Evolutionary conservation across 92 coral and sea anemone species (phyloP).

Genomic region (Epizoanthus rinbou): DNA sequence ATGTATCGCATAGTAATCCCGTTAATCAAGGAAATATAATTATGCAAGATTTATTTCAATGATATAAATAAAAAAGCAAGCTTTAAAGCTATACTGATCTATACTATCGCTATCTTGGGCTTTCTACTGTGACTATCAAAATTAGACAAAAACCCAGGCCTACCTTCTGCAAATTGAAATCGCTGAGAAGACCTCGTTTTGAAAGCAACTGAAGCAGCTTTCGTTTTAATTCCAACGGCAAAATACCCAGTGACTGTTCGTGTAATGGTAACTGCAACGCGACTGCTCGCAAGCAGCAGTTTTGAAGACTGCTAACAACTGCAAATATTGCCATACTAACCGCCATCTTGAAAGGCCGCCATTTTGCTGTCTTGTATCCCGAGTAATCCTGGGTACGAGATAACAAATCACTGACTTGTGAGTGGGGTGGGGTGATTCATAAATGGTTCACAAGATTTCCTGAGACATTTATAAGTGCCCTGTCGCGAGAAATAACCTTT

Average conservation of each 20-base stretch:
- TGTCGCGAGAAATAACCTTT: too few relatives aligned
- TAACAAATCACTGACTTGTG: background rate
- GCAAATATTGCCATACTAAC: slow-evolving; percentile 48
- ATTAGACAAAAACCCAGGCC: background rate
- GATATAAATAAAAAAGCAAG: too few relatives aligned
- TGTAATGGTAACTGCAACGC: slow-evolving; percentile 75
- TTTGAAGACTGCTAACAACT: slow-evolving; percentile 73
- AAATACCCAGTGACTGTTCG: slow-evolving; percentile 60
- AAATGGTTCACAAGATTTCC: too few relatives aligned
- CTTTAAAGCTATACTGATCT: too few relatives aligned
- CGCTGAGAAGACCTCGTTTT: slow-evolving; percentile 87
- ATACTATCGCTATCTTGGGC: too few relatives aligned
- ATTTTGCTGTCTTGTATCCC: slow-evolving; percentile 9
- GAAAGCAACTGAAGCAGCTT: slow-evolving; percentile 77
- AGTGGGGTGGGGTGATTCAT: background rate
- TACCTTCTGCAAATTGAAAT: slow-evolving; percentile 74
- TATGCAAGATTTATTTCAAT: too few relatives aligned
- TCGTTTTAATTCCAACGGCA: slow-evolving; percentile 81
- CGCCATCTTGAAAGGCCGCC: slow-evolving; percentile 73
- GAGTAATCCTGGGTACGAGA: slow-evolving; percentile 25
- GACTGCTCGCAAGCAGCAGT: slow-evolving; percentile 75
- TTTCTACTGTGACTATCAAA: too few relatives aligned
- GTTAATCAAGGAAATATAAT: too few relatives aligned
- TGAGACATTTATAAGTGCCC: too few relatives aligned
- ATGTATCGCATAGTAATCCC: too few relatives aligned